These are phyloP conservation scores for Coluber constrictor DNA, from an alignment of 2,797 vertebrate species.

Conservation along the genomic window DNA sequence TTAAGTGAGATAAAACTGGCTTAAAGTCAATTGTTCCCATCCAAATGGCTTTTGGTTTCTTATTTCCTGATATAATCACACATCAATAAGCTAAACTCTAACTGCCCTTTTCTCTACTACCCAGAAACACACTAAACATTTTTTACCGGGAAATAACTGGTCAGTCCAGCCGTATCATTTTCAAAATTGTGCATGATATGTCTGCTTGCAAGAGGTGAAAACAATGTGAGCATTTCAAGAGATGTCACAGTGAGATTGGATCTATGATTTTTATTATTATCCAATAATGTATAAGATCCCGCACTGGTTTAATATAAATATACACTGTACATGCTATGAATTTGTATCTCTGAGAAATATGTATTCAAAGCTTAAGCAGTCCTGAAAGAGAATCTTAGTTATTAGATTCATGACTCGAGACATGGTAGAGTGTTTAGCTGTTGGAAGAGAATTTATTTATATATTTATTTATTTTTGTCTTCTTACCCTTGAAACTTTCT, in stretches of 20 bases:
- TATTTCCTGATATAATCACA: neutral
- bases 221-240: neutral
- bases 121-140: neutral
- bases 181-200: neutral
- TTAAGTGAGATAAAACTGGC: slow-evolving; percentile 18
- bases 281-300: neutral
- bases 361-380: neutral
- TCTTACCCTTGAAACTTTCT: neutral
- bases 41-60: slow-evolving; percentile 16
- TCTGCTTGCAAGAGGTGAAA: neutral
- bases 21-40: slow-evolving; percentile 14
- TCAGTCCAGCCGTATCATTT: neutral
- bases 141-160: neutral
- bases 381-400: neutral
- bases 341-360: neutral
- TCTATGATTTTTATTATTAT: neutral
- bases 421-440: neutral
- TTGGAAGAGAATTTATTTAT: neutral
- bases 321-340: neutral
- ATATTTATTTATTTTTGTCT: too few relatives aligned
- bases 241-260: neutral
- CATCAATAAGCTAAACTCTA: neutral
- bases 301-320: neutral
- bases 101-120: neutral
- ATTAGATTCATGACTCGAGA: neutral